Evolutionary conservation across 2,888 invertebrate genomes (phyloP), one percentile per base, ranked within the genome.

Genomic region (Drosophila affinis): DNA sequence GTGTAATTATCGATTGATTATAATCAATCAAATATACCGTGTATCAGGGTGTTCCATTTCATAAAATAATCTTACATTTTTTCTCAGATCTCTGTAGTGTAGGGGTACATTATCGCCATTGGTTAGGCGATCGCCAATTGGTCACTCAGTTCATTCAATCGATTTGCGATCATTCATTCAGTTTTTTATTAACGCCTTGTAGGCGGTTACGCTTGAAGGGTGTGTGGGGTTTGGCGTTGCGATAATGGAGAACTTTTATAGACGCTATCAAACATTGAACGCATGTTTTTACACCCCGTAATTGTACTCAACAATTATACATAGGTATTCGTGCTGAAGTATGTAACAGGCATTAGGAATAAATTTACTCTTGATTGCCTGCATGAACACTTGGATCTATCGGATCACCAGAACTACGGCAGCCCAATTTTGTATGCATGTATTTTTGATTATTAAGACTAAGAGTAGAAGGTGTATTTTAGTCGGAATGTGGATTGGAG

Each of bases 181-280:
- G 4, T 3, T 53, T 53, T 6, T 24, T 14, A 39, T 5, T 39
- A 6, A 14, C 14, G 14, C 2, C 39, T 39, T 14, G 39, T 39
- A 6, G 39, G 39, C 14, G 39, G 39, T 14, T 5, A 39, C 14
- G 39, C 9, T 61, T 24, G 10, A 3, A 61, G 57, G 61, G 56
- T 57, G 57, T 61, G 57, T 7, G 18, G 1, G 14, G 17, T 47
- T 61, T 32, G 56, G 4, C 6, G 14, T 14, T 14, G 39, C 39
- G 39, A 18, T 10, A 17, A 45, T 10, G 21, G 9, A 49, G 3
- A 14, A 10, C 27, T 39, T 48, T 45, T 18, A 17, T 39, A 34
- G 32, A n/a, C n/a, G 46, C 46, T 64, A 52, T 61, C 61, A 14
- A 27, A 61, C 24, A 47, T 9, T 18, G 57, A 27, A 62, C 47